Base-by-base conservation (phyloP, 1,140 invertebrate genomes). In the Araneus ventricosus region DNA sequence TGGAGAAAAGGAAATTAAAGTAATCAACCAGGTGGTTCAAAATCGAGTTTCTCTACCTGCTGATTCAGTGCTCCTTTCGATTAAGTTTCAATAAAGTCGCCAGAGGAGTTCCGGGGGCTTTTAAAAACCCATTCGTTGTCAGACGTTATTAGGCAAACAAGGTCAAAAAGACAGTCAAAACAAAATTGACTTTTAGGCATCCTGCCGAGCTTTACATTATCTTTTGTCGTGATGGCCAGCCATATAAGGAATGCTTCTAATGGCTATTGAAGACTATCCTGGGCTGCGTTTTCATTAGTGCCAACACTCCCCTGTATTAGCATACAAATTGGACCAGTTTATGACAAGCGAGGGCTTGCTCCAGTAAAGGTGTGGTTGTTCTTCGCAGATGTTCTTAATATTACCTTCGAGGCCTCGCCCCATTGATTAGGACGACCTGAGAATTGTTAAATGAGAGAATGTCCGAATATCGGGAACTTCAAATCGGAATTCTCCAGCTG, bases 251-350 rank as follows among this genome's bases (percentile, higher is more conserved):
- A n/a, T 88, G 70, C 7, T 8, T 14, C 41, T 57, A 39, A 41
- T 88, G 34, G n/a, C 34, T 22, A 59, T 37, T 57, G 75, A 39
- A 27, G 27, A 80, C 52, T 17, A 79, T 59, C 41, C 75, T 20
- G 39, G 52, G n/a, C 27, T 37, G 80, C 22, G 34, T 70, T 86
- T 92, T 92, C 90, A 92, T 92, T 92, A 92, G 90, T 85, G 89
- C 52, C 89, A 84, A 91, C 82, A 92, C 90, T 92, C 90, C 82
- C 90, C 52, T 59, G 39, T 27, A 92, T 92, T 92, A 92, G 90
- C 90, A 92, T 92, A 92, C 90, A 92, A 92, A 92, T 92, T 92
- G 90, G 84, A 70, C 82, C 82, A 67, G 90, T 67, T 92, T 85
- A 75, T 92, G 90, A 85, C 90, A 86, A 63, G 82, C 17, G 52